These are phyloP conservation scores for Aythya fuligula DNA, from an alignment of 2,797 vertebrate genomes.

Conservation along the genomic window DNA sequence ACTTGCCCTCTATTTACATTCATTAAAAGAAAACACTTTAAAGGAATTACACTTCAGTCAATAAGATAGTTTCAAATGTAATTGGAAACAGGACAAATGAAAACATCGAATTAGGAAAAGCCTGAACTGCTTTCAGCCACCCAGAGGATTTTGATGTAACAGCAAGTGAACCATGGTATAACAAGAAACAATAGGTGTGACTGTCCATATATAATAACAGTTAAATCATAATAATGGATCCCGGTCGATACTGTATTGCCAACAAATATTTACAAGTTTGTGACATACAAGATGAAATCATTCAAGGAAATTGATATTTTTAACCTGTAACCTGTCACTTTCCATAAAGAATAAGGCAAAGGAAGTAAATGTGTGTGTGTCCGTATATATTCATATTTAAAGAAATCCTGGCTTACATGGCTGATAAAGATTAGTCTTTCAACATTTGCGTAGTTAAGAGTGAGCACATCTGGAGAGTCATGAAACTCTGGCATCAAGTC, in stretches of 20 bases:
- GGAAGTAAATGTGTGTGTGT: not conserved
- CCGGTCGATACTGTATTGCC: not conserved
- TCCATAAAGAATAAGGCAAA: not conserved
- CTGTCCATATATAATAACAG: not conserved
- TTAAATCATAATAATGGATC: not conserved
- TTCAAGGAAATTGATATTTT: not conserved
- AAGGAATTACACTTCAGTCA: not conserved
- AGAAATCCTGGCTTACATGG: not conserved
- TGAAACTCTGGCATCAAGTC: fast-evolving
- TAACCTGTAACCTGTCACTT: not conserved
- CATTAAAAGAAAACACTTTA: conserved; percentile 16
- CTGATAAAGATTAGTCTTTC: not conserved
- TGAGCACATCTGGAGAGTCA: not conserved
- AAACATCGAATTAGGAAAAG: conserved; percentile 28
- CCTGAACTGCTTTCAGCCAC: not conserved
- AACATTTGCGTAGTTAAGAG: not conserved
- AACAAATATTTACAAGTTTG: not conserved
- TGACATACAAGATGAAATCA: not conserved
- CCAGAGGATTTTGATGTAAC: not conserved
- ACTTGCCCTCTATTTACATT: not conserved
- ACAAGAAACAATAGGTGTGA: not conserved
- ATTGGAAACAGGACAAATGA: not conserved
- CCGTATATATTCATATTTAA: not conserved
- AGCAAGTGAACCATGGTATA: not conserved
- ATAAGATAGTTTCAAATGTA: not conserved